Base-by-base conservation (phyloP, 2,888 invertebrate genomes). In the Erpobdella octoculata region DNA sequence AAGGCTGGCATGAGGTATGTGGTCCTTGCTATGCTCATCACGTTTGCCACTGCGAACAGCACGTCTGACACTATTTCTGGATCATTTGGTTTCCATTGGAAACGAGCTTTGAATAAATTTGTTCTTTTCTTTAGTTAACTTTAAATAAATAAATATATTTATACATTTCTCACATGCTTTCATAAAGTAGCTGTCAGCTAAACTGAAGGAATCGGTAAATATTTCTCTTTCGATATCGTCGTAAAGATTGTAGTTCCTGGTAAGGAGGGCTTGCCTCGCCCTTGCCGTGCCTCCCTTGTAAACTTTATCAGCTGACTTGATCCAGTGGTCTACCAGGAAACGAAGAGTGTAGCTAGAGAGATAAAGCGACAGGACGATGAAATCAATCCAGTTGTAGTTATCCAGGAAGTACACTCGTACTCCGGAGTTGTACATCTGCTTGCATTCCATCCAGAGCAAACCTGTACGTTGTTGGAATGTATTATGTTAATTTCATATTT, bases 1-100 rank as follows among this genome's bases (percentile, higher is more conserved):
- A 82, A 82, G 33, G 83, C 82, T 18, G 83, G 83, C 82, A 83
- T 82, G 75, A 83, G 79, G 79, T 82, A 83, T 73, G 82, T 82
- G 18, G 82, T 83, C 33, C 83, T 77, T 35, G 82, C 83, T 75
- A 83, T 82, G 75, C 81, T 81, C 75, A 82, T 78, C 71, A 83
- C 82, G 76, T 83, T 83, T 67, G 83, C 83, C 64, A 83, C 80
- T 68, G 83, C 82, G 76, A 83, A 83, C 71, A 83, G 74, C 5
- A 82, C 81, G 74, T 83, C 83, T 0, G 82, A 81, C 35, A 83
- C 80, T 18, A 82, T 83, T 77, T 83, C 82, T 5, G 83, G 82
- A 74, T 83, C 83, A 72, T 82, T 79, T 46, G 79, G 77, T 65
- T 78, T 79, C 83, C 83, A 83, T 66, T 81, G 77, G 75, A 83